These are phyloP conservation scores for Acanthis flammea DNA, from an alignment of 2,797 vertebrate species.

Conservation along the genomic window DNA sequence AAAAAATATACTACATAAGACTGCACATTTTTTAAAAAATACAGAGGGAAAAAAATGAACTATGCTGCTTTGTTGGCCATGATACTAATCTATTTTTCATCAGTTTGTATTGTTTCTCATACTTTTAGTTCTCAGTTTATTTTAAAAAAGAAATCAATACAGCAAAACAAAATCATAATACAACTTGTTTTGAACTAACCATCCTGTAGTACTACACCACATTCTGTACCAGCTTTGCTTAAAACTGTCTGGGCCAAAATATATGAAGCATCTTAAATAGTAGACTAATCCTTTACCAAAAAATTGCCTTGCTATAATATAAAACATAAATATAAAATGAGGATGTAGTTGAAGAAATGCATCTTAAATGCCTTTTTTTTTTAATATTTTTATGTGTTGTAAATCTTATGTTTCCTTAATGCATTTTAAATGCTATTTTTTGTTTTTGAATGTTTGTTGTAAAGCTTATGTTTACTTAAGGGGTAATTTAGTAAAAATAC, in stretches of 20 bases:
- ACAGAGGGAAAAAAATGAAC: not conserved
- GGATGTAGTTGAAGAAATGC: not conserved
- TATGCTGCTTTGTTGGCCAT: accelerated
- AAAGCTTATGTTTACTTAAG: not conserved
- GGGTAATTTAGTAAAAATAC: not conserved
- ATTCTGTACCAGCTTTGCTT: not conserved
- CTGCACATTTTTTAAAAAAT: not conserved
- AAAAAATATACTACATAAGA: not conserved
- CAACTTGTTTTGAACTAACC: not conserved
- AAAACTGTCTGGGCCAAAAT: not conserved
- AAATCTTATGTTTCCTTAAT: not conserved
- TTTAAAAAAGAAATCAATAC: not conserved
- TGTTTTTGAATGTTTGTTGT: not conserved
- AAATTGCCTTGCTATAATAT: not conserved
- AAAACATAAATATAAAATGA: not conserved
- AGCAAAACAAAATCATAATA: not conserved
- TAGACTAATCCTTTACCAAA: not conserved
- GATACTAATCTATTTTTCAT: not conserved
- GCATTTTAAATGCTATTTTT: not conserved
- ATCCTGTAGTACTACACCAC: not conserved
- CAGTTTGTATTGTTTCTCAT: not conserved
- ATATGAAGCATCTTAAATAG: not conserved
- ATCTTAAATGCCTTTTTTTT: not conserved
- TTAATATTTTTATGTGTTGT: not conserved
- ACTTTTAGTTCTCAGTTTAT: not conserved